These are phyloP conservation scores for Crenuchus spilurus DNA, from an alignment of 2,797 vertebrate species.

Conservation along the genomic window DNA sequence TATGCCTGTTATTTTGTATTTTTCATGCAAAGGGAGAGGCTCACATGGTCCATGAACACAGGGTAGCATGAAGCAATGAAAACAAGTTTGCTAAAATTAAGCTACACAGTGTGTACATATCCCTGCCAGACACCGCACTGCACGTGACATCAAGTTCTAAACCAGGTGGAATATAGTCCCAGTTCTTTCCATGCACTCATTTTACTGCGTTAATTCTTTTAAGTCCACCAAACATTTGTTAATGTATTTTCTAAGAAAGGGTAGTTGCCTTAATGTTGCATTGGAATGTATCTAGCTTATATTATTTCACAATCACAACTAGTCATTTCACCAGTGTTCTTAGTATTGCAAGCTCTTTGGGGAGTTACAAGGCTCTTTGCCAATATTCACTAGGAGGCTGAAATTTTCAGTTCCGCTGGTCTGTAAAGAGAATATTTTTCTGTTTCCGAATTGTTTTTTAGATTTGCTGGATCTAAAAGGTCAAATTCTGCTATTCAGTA, in stretches of 20 bases:
- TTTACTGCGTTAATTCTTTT: neutral
- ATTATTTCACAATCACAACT: neutral
- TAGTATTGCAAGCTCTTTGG: neutral
- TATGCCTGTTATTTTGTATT: conserved; percentile 22
- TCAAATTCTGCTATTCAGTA: neutral
- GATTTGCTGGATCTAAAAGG: neutral
- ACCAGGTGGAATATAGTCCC: conserved; percentile 29
- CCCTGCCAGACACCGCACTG: conserved; percentile 36
- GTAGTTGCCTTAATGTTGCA: neutral
- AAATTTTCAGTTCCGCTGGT: neutral
- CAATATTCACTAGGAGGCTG: neutral
- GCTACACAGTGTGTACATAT: conserved; percentile 24
- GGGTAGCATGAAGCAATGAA: conserved; percentile 32
- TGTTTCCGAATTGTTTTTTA: neutral
- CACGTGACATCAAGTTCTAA: conserved; percentile 31
- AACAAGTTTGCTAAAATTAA: conserved; percentile 49
- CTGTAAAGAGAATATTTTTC: conserved; percentile 1
- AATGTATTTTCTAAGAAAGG: neutral
- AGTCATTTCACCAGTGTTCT: conserved; percentile 8
- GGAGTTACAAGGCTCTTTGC: neutral
- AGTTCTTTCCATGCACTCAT: neutral
- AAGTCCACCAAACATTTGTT: conserved; percentile 6
- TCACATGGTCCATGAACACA: conserved; percentile 33
- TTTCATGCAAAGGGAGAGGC: conserved; percentile 34
- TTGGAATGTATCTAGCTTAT: neutral